These are phyloP conservation scores for Rhagoletis pomonella DNA, from an alignment of 1,140 invertebrate genomes.

Conservation along the genomic window DNA sequence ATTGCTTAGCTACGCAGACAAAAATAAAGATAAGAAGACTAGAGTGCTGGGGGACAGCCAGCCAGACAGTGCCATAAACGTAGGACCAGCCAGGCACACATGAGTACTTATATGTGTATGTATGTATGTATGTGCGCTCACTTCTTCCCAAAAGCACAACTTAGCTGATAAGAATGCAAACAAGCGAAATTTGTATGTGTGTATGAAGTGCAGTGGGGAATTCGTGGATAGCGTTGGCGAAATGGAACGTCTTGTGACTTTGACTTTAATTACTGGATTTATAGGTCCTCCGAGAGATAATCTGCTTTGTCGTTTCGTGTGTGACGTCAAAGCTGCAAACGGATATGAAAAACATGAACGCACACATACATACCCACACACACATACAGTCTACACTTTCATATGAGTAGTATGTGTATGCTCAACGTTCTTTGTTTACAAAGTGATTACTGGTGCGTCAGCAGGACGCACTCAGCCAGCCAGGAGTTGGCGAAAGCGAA, in stretches of 20 bases:
- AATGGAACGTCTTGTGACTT: slow-evolving; percentile 68
- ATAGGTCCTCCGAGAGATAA: slow-evolving; percentile 74
- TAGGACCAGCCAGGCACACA: background rate
- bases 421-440: slow-evolving; percentile 22
- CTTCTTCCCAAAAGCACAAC: background rate
- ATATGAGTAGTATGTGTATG: background rate
- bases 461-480: background rate
- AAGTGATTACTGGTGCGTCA: slow-evolving; percentile 17
- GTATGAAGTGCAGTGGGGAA: background rate
- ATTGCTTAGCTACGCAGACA: background rate
- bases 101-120: background rate
- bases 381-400: background rate
- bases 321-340: slow-evolving; percentile 58
- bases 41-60: background rate
- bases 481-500: slow-evolving; percentile 49
- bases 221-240: background rate
- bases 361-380: background rate
- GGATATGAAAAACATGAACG: slow-evolving; percentile 39
- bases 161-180: slow-evolving; percentile 39
- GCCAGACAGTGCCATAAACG: slow-evolving; percentile 3
- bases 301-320: slow-evolving; percentile 61
- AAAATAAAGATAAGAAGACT: background rate
- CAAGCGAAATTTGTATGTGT: background rate
- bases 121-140: background rate
- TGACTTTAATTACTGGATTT: slow-evolving; percentile 75